Conservation (phyloP, 2,888 invertebrate genomes). For the Lasius fuliginosus region DNA sequence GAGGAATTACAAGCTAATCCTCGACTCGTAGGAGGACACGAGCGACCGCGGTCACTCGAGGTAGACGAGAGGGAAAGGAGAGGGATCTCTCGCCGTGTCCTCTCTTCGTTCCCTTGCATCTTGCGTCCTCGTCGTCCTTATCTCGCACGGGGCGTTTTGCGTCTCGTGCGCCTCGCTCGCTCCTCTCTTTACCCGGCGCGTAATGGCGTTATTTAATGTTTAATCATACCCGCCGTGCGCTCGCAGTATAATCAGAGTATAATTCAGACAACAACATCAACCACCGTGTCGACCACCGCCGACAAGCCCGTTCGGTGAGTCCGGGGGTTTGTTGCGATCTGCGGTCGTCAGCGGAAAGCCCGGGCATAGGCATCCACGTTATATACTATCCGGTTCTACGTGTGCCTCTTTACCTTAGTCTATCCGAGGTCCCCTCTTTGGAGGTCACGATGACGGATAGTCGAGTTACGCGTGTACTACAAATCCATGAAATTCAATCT, state of each 20-base stretch:
- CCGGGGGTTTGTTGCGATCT: slow-evolving; percentile 65
- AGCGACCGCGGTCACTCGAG: slow-evolving; percentile 83
- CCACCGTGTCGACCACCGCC: slow-evolving; percentile 72
- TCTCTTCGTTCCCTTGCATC: slow-evolving; percentile 29
- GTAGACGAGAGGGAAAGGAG: slow-evolving; percentile 40
- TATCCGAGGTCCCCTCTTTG: background rate
- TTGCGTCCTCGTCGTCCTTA: slow-evolving; percentile 34
- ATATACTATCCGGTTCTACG: slow-evolving; percentile 70
- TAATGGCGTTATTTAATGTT: slow-evolving; percentile 86
- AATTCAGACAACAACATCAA: slow-evolving; percentile 85
- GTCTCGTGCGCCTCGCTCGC: slow-evolving; percentile 61
- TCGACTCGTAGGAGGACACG: slow-evolving; percentile 85
- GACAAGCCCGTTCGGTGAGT: slow-evolving; percentile 55
- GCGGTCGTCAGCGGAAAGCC: slow-evolving; percentile 75
- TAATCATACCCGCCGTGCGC: slow-evolving; percentile 84
- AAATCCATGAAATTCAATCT: slow-evolving; percentile 18
- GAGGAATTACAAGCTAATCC: slow-evolving; percentile 82
- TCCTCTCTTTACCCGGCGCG: slow-evolving; percentile 65
- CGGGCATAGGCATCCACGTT: slow-evolving; percentile 61
- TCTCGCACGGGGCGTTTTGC: slow-evolving; percentile 37
- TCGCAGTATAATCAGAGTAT: slow-evolving; percentile 85
- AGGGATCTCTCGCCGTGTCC: slow-evolving; percentile 44
- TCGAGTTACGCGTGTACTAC: slow-evolving; percentile 29
- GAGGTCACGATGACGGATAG: slow-evolving; percentile 26
- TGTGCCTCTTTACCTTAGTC: slow-evolving; percentile 80